Base-by-base conservation (phyloP, 2,113 vertebrate genomes). In the Phasianus colchicus region DNA sequence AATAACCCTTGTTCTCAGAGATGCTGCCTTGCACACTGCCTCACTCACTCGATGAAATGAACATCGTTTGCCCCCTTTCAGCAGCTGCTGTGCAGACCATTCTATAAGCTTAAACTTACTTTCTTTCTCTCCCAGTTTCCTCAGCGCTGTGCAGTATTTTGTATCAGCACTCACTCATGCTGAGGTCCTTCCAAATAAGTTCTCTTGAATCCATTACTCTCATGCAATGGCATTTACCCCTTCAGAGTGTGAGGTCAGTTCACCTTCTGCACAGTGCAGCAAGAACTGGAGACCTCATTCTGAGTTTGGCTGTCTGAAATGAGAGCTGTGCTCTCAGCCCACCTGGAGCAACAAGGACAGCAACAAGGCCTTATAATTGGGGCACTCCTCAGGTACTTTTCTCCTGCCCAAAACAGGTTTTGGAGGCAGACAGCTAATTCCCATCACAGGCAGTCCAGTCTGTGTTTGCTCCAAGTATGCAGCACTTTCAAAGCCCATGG, bases 11-110 rank as follows among this genome's bases (percentile, higher is more conserved):
- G 1, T 47, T 60, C 34, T 16, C 32, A 27, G 72, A 63, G 78
- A 50, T 20, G 45, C 50, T 61, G n/a, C 47, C 0, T 0, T 15
- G 66, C 47, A n/a, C 1, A 0, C 48, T n/a, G 84, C 63, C 78
- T 32, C 50, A 11, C 66, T 36, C 25, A 4, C 29, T 32, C 50
- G 54, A 57, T 13, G 67, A 47, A 47, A 80, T 10, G 8, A 85
- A 38, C 54, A 47, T 19, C 0, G 0, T 20, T 83, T 34, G 55
- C 21, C 36, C 54, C 77, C 47, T 77, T 67, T 25, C 71, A 92
- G 64, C 67, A 55, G 27, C 3, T 94, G 36, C 66, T 73, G n/a
- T 25, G 40, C 71, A 89, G 66, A 50, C 32, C 74, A 16, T 30
- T 50, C 38, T 3, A 15, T 1, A 38, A 29, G 13, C 45, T 66